Evolutionary conservation across 2,797 vertebrate species (phyloP).

Genomic region (Euphonia xanthogaster): DNA sequence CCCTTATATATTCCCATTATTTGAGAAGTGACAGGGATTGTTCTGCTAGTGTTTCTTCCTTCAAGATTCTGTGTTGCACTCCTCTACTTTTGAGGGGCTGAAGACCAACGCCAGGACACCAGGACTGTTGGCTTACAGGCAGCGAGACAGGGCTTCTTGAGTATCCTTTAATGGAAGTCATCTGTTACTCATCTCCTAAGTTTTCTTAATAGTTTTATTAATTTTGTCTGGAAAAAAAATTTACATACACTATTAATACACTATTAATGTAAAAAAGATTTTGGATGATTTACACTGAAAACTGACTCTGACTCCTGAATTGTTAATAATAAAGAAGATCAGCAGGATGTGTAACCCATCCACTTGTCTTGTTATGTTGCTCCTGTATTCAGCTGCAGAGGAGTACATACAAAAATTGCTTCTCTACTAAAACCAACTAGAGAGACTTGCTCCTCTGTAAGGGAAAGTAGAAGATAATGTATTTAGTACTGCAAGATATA

Average conservation of each 20-base stretch:
- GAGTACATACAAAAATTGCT: background rate
- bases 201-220: background rate
- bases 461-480: background rate
- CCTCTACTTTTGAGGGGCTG: background rate
- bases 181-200: background rate
- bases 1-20: background rate
- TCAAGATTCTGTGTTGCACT: background rate
- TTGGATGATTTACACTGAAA: background rate
- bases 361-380: background rate
- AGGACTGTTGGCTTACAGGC: background rate
- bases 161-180: background rate
- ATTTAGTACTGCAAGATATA: background rate
- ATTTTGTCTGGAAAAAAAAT: background rate
- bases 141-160: background rate
- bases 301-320: background rate
- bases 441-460: background rate
- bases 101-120: background rate
- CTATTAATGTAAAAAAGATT: background rate
- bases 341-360: background rate
- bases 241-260: background rate
- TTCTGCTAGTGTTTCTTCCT: background rate
- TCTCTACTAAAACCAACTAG: background rate
- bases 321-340: background rate
- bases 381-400: background rate
- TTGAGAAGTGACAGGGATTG: background rate